These are phyloP conservation scores for Arizona elegans DNA, from an alignment of 2,113 vertebrate species.

Conservation along the genomic window DNA sequence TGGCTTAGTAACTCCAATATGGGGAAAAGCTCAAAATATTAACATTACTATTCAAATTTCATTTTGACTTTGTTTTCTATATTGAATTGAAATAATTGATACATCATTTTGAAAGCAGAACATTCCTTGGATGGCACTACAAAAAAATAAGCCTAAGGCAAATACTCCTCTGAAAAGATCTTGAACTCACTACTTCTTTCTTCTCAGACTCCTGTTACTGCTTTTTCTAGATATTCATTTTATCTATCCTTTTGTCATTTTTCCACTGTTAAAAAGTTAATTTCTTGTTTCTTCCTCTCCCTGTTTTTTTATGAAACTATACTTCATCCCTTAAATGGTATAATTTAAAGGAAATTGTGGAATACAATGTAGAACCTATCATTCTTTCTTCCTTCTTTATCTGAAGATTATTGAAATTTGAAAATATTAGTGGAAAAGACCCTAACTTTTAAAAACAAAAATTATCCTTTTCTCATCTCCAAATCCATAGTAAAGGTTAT, in stretches of 20 bases:
- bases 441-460: not conserved
- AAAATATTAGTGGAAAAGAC: not conserved
- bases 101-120: not conserved
- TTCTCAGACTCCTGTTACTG: not conserved
- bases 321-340: not conserved
- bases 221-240: not conserved
- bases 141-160: not conserved
- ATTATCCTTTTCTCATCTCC: not conserved
- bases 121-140: not conserved
- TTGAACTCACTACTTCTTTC: not conserved
- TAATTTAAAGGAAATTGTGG: not conserved
- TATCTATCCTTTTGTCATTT: not conserved
- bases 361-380: not conserved
- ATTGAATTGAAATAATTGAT: not conserved
- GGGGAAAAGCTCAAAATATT: not conserved
- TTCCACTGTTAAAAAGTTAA: not conserved
- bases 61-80: not conserved
- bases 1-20: not conserved
- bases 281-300: not conserved
- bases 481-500: not conserved
- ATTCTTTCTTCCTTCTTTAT: not conserved
- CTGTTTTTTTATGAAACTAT: not conserved
- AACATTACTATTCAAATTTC: not conserved
- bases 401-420: not conserved
- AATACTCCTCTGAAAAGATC: not conserved